Evolutionary conservation across 2,797 vertebrate species (phyloP).

Genomic region (Amblyopsis hoosieri): DNA sequence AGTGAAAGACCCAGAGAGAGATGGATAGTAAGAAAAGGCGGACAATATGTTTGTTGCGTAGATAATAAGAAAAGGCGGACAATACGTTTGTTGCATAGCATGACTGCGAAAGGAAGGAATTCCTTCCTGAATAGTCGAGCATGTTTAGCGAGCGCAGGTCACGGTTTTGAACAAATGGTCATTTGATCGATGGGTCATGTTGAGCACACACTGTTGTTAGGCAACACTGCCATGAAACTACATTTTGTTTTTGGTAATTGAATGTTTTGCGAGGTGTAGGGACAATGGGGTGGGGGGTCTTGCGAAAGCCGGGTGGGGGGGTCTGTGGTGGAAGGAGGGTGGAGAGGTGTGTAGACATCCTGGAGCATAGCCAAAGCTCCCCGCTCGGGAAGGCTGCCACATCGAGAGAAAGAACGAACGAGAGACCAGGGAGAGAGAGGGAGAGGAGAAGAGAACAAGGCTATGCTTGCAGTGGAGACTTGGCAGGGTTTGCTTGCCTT

Average conservation of each 20-base stretch:
- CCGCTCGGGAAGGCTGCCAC: slow-evolving; percentile 53
- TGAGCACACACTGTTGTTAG: no score
- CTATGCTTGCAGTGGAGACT: slow-evolving; percentile 63
- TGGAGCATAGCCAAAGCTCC: slow-evolving; percentile 63
- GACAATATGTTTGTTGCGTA: neutral
- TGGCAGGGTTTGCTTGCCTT: slow-evolving; percentile 65
- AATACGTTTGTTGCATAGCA: no score
- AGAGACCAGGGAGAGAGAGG: slow-evolving; percentile 39
- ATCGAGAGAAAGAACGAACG: slow-evolving; percentile 38
- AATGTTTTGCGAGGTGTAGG: slow-evolving; percentile 15
- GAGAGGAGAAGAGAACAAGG: slow-evolving; percentile 32
- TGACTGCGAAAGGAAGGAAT: no score
- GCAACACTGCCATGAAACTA: neutral
- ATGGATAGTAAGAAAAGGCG: neutral
- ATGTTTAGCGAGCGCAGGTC: no score
- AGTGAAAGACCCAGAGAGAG: neutral
- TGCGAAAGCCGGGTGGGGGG: slow-evolving; percentile 33
- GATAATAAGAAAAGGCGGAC: neutral
- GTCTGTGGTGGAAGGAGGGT: slow-evolving; percentile 37
- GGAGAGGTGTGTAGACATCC: slow-evolving; percentile 53
- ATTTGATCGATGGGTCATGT: no score
- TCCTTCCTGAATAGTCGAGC: no score
- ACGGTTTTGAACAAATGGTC: no score
- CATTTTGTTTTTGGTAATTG: slow-evolving; percentile 14
- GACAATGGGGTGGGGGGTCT: slow-evolving; percentile 34